Base-by-base conservation (phyloP, 2,113 vertebrate genomes). In the Paedocypris sp. region DNA sequence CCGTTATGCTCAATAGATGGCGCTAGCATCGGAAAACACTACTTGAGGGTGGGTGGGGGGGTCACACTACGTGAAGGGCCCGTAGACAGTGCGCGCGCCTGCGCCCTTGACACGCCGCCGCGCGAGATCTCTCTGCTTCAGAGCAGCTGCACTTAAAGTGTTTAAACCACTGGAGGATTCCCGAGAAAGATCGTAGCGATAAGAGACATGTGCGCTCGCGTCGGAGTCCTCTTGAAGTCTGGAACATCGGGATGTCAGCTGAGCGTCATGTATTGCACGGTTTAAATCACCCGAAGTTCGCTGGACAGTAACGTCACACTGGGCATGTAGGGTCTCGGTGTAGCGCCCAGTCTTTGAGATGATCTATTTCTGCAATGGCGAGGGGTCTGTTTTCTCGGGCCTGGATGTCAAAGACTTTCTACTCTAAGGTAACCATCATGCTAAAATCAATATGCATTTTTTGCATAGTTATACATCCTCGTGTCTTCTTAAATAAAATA, bases 311-410 rank as follows among this genome's bases (percentile, higher is more conserved):
- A 43, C 22, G 26, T 57, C 53, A 43, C 9, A 18, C 18, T 26
- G 16, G 26, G 18, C 26, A 43, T 9, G 43, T 13, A 12, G 19
- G 52, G 43, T 42, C 31, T 64, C 51, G 41, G 39, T 65, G 76
- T 75, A 79, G 67, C 80, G 74, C 75, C 72, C 80, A 78, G 16
- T 36, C 73, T 81, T 80, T 89, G 89, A 83, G 73, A 93, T 94
- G 91, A 87, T 83, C 83, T 60, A 80, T 85, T 86, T 80, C 63
- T 86, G 83, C 86, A 81, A 95, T 95, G 92, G 91, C 92, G 86
- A 92, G 85, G 85, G 85, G 82, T 83, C 84, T 94, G 79, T 85
- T 90, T 83, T 79, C 90, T 80, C 87, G 89, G 83, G 86, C 89
- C 86, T 92, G 90, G 88, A 83, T 91, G 57, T 88, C 87, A 75